Evolutionary conservation across 2,888 invertebrate species (phyloP), one percentile per base, ranked within the genome.

Genomic region (Diogma glabrata): DNA sequence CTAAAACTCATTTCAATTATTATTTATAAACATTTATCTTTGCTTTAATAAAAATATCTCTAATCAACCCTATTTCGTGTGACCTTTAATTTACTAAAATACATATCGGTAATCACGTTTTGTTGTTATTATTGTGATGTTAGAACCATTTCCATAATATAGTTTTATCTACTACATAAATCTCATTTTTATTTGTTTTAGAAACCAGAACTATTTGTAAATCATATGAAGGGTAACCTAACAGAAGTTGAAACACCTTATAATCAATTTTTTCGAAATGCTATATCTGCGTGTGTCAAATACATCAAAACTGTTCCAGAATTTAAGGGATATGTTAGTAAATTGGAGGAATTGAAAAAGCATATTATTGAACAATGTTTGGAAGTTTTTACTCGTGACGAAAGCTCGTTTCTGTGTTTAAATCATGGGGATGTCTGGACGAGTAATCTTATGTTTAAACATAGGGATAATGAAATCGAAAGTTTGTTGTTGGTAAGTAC

Each of bases 361-460:
- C 58, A 58, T 47, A 58, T 63, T 8, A 60, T 65, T 48, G 54
- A 60, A 30, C 59, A 60, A 53, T 52, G 62, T 53, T 60, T 60
- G 12, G 60, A 60, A 36, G 60, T 64, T 12, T 64, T 60, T 45
- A 61, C 57, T 24, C 57, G 61, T 14, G 57, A 59, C 47, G 38
- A 49, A 1, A 59, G 60, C 50, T 58, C 57, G 16, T 71, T 70
- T 55, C 67, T 70, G 56, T 70, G 72, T 6, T 59, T 74, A 19
- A 72, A 71, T 58, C 74, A 74, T 54, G 73, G 74, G 17, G 74
- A 74, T 59, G 56, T 72, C 14, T 73, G 73, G 73, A 63, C 68
- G 4, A 72, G 72, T 53, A 73, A 74, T 58, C 66, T 73, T 58
- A 66, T 74, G 66, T 72, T 71, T 54, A 62, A 65, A n/a, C 64